Evolutionary conservation across 2,113 vertebrate genomes (phyloP).

Genomic region (Lipophrys pholis): DNA sequence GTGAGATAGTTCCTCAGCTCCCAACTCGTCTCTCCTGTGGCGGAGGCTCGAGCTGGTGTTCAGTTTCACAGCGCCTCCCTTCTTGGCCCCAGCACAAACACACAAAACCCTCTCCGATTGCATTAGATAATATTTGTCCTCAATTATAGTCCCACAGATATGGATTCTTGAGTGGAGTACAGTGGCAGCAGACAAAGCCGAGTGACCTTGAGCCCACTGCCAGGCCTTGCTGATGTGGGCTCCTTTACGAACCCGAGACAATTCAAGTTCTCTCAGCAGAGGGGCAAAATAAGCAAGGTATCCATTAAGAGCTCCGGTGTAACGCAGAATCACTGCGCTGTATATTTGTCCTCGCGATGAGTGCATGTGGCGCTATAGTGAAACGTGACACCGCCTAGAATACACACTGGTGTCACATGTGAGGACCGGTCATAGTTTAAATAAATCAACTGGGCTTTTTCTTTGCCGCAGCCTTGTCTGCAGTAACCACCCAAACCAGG

Average conservation of each 20-base stretch:
- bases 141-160: conserved; percentile 79
- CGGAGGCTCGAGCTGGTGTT: conserved; percentile 45
- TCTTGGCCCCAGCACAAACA: conserved; percentile 78
- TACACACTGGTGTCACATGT: conserved; percentile 58
- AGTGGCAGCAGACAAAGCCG: conserved; percentile 71
- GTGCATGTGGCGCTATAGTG: conserved; percentile 52
- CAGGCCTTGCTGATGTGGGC: conserved; percentile 31
- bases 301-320: conserved; percentile 70
- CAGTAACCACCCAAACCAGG: conserved; percentile 22
- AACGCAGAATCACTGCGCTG: conserved; percentile 59
- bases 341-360: conserved; percentile 74
- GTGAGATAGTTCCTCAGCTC: conserved; percentile 57
- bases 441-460: conserved; percentile 49
- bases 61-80: conserved; percentile 65
- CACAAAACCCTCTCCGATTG: conserved; percentile 79
- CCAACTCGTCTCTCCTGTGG: conserved; percentile 48
- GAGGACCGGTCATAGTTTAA: conserved; percentile 57
- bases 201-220: conserved; percentile 55
- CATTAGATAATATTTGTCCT: conserved; percentile 82
- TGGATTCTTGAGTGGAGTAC: conserved; percentile 71
- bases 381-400: conserved; percentile 55
- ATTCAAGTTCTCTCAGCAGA: conserved; percentile 53
- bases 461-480: conserved; percentile 3
- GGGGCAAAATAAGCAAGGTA: conserved; percentile 75
- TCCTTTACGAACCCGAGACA: conserved; percentile 45